These are phyloP conservation scores for Phoxinus phoxinus DNA, from an alignment of 2,113 vertebrate genomes.

Conservation along the genomic window DNA sequence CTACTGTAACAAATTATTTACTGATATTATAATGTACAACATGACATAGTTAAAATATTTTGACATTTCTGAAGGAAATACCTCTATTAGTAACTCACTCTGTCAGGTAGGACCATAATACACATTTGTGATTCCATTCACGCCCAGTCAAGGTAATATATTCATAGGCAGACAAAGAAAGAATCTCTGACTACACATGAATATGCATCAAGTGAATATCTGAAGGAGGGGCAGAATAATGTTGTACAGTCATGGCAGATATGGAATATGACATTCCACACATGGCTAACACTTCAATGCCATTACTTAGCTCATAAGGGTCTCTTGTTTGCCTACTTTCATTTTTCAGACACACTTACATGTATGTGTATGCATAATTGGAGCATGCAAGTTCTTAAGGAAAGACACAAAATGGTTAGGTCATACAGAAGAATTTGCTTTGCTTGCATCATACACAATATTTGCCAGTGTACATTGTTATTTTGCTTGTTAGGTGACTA, in stretches of 20 bases:
- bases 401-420: not conserved
- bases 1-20: not conserved
- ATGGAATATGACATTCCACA: constrained; percentile 48
- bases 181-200: constrained; percentile 45
- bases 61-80: not conserved
- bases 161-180: constrained; percentile 41
- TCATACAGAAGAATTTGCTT: too few relatives aligned
- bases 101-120: not conserved
- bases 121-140: constrained; percentile 41
- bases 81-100: not conserved
- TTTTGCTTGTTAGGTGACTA: too few relatives aligned
- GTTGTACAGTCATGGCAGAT: constrained; percentile 12
- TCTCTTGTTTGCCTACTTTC: not conserved
- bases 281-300: constrained; percentile 10
- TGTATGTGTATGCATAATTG: not conserved
- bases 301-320: constrained; percentile 29
- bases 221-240: constrained; percentile 12
- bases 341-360: not conserved
- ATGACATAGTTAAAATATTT: not conserved
- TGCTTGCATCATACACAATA: too few relatives aligned
- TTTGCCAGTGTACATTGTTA: too few relatives aligned
- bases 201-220: constrained; percentile 46
- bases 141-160: constrained; percentile 23
- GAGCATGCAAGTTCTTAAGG: not conserved
- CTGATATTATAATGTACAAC: not conserved